These are phyloP conservation scores for Gryllus bimaculatus DNA, from an alignment of 1,140 invertebrate genomes.

Conservation along the genomic window DNA sequence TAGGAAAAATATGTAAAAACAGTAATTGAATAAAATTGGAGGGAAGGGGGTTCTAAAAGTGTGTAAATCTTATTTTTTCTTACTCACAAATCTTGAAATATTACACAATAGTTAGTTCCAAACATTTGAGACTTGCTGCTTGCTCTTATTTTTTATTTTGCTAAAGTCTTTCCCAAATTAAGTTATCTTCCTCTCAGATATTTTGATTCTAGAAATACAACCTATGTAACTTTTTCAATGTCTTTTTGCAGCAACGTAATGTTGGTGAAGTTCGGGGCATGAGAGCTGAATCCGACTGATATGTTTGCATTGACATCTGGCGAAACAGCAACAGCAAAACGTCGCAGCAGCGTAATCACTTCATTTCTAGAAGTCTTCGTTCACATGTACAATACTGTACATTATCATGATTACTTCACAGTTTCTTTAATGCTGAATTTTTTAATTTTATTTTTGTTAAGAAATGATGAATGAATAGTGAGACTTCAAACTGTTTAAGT, in stretches of 20 bases:
- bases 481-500: not conserved
- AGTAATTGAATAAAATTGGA: no score
- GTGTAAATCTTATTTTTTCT: no score
- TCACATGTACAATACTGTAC: not conserved
- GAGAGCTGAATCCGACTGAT: constrained; percentile 51
- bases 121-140: no score
- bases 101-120: no score
- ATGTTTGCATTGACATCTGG: constrained; percentile 2
- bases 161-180: no score
- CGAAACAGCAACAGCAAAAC: not conserved
- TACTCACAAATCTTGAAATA: no score
- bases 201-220: no score
- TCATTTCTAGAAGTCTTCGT: constrained; percentile 4
- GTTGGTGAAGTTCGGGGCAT: constrained; percentile 78
- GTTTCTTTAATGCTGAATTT: not conserved
- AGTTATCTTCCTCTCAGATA: no score
- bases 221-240: not conserved
- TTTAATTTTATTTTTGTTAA: not conserved
- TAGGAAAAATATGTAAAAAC: no score
- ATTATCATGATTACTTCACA: not conserved
- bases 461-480: not conserved
- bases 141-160: no score
- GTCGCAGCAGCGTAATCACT: not conserved
- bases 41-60: no score
- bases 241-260: constrained; percentile 52